Conservation (phyloP, 2,797 vertebrate species). For the Craterocephalus amniculus region DNA sequence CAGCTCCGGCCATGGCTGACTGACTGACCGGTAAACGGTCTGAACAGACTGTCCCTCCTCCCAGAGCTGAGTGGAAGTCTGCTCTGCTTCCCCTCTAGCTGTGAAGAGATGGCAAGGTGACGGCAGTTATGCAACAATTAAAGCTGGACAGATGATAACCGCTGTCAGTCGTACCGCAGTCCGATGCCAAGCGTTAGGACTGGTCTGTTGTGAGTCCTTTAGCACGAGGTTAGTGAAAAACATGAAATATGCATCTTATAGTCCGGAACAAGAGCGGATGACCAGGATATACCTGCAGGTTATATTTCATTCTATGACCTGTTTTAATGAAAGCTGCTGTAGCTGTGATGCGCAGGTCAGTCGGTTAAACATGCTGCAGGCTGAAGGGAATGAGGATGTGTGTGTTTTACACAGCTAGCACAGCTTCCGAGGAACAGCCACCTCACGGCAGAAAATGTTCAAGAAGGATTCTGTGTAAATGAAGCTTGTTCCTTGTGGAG, state of each 20-base stretch:
- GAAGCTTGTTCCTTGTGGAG: constrained; percentile 20
- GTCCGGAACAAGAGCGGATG: constrained; percentile 16
- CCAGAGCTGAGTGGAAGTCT: constrained; percentile 43
- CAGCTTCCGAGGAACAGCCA: constrained; percentile 25
- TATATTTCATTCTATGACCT: not conserved
- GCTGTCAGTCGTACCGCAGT: constrained; percentile 26
- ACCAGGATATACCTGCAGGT: not conserved
- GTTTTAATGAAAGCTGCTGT: constrained; percentile 4
- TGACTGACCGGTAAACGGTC: constrained; percentile 29
- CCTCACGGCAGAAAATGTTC: constrained; percentile 32
- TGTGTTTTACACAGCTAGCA: constrained; percentile 35
- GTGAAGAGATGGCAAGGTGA: constrained; percentile 64
- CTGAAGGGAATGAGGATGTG: constrained; percentile 19
- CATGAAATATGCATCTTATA: constrained; percentile 16
- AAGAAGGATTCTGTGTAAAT: not conserved
- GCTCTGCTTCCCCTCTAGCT: constrained; percentile 57
- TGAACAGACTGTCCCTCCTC: constrained; percentile 45
- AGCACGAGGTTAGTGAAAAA: constrained; percentile 61
- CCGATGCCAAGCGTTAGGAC: constrained; percentile 41
- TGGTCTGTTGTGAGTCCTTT: constrained; percentile 29
- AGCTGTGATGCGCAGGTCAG: constrained; percentile 25
- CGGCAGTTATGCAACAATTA: constrained; percentile 44
- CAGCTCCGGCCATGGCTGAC: constrained; percentile 39
- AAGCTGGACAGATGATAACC: constrained; percentile 19
- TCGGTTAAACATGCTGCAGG: constrained; percentile 17